phyloP scores from a whole-genome alignment of 1,140 invertebrate species.

The Conopomorpha cramerella region DNA sequence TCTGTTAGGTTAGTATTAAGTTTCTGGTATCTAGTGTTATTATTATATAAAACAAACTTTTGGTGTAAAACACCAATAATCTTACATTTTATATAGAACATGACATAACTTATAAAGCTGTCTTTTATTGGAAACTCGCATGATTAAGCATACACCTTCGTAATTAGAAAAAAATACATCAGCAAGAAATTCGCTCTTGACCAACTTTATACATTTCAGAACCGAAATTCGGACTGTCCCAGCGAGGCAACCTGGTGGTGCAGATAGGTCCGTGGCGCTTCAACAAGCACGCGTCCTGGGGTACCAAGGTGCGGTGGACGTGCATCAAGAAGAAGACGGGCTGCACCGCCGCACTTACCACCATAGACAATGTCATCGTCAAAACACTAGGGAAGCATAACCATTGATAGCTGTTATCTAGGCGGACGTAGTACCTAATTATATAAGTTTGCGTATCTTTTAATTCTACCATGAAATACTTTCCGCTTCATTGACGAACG shows the following conservation, averaged over 20 bases:
- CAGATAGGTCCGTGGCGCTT: slow-evolving; percentile 47
- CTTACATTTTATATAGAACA: too few relatives aligned
- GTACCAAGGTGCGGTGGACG: slow-evolving; percentile 39
- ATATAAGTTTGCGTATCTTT: neutral
- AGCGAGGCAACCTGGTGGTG: slow-evolving; percentile 41
- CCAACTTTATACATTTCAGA: slow-evolving; percentile 30
- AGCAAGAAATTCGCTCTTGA: too few relatives aligned
- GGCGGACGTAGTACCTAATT: neutral
- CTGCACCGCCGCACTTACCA: slow-evolving; percentile 39
- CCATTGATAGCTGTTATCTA: slow-evolving; percentile 15
- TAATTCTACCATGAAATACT: neutral
- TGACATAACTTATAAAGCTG: too few relatives aligned
- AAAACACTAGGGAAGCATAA: slow-evolving; percentile 41
- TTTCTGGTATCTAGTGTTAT: too few relatives aligned
- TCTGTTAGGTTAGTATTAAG: too few relatives aligned
- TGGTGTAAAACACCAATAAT: too few relatives aligned
- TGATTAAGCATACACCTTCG: too few relatives aligned
- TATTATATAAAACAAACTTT: too few relatives aligned
- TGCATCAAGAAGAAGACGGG: slow-evolving; percentile 47
- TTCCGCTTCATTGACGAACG: neutral
- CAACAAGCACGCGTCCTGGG: slow-evolving; percentile 43
- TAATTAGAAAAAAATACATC: too few relatives aligned
- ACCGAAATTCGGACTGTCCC: slow-evolving; percentile 39
- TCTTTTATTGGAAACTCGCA: too few relatives aligned
- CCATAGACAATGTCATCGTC: slow-evolving; percentile 40